phyloP scores from a whole-genome alignment of 1,140 invertebrate species.

The Drosophila tropicalis region DNA sequence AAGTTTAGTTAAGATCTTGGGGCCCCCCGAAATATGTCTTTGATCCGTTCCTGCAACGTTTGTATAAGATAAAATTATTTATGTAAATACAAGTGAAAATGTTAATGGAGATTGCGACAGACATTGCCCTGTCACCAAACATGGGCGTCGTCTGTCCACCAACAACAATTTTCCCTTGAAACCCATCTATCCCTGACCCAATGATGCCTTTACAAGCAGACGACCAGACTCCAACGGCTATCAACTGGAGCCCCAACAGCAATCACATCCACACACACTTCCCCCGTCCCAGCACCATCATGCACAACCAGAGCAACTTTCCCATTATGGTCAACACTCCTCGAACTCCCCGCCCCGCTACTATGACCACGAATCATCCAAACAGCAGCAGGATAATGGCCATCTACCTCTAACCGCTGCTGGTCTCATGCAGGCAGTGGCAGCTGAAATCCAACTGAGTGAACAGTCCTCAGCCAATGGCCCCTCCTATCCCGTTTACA shows the following conservation, averaged over 20 bases:
- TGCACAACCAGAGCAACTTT: slow-evolving; percentile 13
- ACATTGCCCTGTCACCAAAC: slow-evolving; percentile 16
- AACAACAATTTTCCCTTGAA: slow-evolving; percentile 4
- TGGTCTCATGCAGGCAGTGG: slow-evolving; percentile 53
- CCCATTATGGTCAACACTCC: slow-evolving; percentile 20
- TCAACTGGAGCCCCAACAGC: slow-evolving; percentile 24
- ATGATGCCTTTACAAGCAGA: slow-evolving; percentile 16
- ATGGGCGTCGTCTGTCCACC: slow-evolving; percentile 50
- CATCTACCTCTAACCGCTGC: slow-evolving; percentile 50
- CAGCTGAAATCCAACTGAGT: slow-evolving; percentile 48
- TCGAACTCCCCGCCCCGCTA: slow-evolving; percentile 25
- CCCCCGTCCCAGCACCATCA: slow-evolving; percentile 18
- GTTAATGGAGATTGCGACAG: slow-evolving; percentile 60
- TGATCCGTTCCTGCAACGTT: background rate
- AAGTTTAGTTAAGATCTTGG: background rate
- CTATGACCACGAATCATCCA: slow-evolving; percentile 29
- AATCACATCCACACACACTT: background rate
- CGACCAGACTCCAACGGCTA: slow-evolving; percentile 26
- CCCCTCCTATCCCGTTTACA: slow-evolving; percentile 52
- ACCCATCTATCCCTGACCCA: slow-evolving; percentile 6
- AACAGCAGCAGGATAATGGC: slow-evolving; percentile 14
- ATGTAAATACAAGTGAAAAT: slow-evolving; percentile 63
- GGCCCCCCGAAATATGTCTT: background rate
- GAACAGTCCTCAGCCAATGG: slow-evolving; percentile 33
- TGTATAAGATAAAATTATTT: slow-evolving; percentile 49